These are phyloP conservation scores for Procambarus clarkii DNA, from an alignment of 1,140 invertebrate genomes.

Conservation along the genomic window DNA sequence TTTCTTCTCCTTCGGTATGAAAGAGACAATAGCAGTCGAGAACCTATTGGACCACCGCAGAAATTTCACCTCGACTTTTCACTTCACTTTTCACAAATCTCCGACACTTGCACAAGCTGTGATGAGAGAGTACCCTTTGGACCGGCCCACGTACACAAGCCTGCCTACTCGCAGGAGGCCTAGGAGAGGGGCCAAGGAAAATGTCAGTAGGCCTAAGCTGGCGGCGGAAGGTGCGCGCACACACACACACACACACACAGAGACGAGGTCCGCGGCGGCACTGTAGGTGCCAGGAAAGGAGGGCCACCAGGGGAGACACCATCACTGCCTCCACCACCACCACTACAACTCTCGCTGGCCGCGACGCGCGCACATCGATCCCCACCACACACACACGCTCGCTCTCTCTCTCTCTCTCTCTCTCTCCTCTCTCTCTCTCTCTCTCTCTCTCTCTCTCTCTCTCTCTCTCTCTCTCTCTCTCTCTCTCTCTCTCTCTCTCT, in stretches of 20 bases:
- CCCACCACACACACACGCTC: slow-evolving; percentile 3
- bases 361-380: slow-evolving; percentile 64
- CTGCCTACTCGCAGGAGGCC: slow-evolving; percentile 16
- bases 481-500: neutral
- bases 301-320: slow-evolving; percentile 5
- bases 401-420: neutral
- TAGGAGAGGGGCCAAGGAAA: slow-evolving; percentile 42
- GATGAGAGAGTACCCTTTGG: neutral
- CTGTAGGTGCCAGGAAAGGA: slow-evolving; percentile 40
- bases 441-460: slow-evolving; percentile 40
- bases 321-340: slow-evolving; percentile 34
- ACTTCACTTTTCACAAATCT: slow-evolving; percentile 28
- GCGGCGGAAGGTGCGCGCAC: slow-evolving; percentile 45
- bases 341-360: slow-evolving; percentile 25
- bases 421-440: slow-evolving; percentile 15
- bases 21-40: neutral
- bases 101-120: neutral
- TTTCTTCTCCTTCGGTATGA: neutral
- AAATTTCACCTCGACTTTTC: neutral
- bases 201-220: slow-evolving; percentile 47
- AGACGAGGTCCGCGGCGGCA: slow-evolving; percentile 63
- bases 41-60: neutral
- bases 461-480: slow-evolving; percentile 39
- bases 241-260: neutral
- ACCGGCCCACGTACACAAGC: neutral